Conservation (phyloP, 30 jellyfish, hydroid and myxozoan species). For the Mastigias papua region DNA sequence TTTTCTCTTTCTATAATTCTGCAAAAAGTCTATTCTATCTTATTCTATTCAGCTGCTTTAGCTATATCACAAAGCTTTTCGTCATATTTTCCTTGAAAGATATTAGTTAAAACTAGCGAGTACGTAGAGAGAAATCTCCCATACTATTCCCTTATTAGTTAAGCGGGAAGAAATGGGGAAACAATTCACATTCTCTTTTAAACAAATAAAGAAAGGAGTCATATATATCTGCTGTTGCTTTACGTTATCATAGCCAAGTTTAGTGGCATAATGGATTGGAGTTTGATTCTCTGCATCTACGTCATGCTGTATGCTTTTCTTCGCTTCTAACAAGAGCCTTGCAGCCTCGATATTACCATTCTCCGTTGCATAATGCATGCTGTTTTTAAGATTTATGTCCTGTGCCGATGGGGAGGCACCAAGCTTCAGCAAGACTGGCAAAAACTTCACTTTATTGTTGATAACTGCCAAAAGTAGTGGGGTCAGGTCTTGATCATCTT, state of each 20-base stretch:
- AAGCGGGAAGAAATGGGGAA: too few relatives aligned
- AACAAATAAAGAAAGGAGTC: too few relatives aligned
- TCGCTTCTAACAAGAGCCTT: constrained; percentile 5
- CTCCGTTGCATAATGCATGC: constrained; percentile 41
- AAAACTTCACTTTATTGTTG: neutral
- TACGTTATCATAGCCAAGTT: constrained; percentile 43
- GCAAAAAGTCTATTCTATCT: too few relatives aligned
- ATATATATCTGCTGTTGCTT: too few relatives aligned
- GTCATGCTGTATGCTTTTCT: constrained; percentile 20
- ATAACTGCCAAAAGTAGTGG: constrained; percentile 49
- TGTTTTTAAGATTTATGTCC: constrained; percentile 10
- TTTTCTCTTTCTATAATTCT: too few relatives aligned
- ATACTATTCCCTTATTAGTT: too few relatives aligned
- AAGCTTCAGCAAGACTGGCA: constrained; percentile 1
- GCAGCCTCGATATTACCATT: constrained; percentile 49
- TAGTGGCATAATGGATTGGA: constrained; percentile 52
- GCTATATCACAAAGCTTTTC: too few relatives aligned
- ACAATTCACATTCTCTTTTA: too few relatives aligned
- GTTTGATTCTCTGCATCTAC: constrained; percentile 34
- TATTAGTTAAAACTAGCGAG: too few relatives aligned
- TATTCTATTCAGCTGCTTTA: too few relatives aligned
- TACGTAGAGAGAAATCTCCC: too few relatives aligned
- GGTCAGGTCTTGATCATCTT: constrained; percentile 34
- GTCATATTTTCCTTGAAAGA: too few relatives aligned
- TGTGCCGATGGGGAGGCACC: constrained; percentile 13